Evolutionary conservation across 2,113 vertebrate genomes (phyloP), one percentile per base, ranked within the genome.

Genomic region (Amblyornis subalaris): DNA sequence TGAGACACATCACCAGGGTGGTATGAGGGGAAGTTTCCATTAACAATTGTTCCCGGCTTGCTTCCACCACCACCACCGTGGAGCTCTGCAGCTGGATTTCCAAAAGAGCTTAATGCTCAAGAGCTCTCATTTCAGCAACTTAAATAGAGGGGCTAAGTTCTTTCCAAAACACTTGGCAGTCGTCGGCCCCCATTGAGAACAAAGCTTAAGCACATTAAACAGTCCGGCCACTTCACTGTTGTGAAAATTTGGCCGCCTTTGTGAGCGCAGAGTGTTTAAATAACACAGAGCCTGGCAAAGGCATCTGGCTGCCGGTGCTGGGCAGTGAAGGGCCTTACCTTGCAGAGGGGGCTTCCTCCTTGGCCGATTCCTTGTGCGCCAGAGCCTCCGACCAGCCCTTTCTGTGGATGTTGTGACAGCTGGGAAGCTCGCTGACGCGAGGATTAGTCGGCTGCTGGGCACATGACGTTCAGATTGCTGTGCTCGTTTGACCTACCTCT

Each of bases 401-500:
- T 7, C 50, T 17, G 36, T 40, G 74, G 40, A 61, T 89, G 92
- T 95, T 93, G 57, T 90, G 92, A 83, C 65, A 88, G 90, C 92
- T 95, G 89, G 23, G 62, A 28, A 74, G 81, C 77, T 79, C 58
- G 90, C 93, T 94, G 93, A 91, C 90, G 93, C 6, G 19, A 74
- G 93, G 81, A 93, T 96, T 92, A 96, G 90, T 78, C 2, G 47
- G 85, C 89, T 76, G 88, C 91, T 66, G 88, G 86, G 93, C 94
- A 85, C 95, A 83, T 96, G 96, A 93, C 50, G 44, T 79, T 95
- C 88, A 53, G 72, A 76, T 92, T 55, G 71, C 91, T 95, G 94
- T 93, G 93, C 94, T 97, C 93, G 55, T 87, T 96, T 96, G 96
- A 96, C 96, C 93, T 92, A 28, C 90, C 94, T 95, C 93, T 94